Evolutionary conservation across 2,113 vertebrate genomes (phyloP).

Genomic region (Trematomus loennbergii): DNA sequence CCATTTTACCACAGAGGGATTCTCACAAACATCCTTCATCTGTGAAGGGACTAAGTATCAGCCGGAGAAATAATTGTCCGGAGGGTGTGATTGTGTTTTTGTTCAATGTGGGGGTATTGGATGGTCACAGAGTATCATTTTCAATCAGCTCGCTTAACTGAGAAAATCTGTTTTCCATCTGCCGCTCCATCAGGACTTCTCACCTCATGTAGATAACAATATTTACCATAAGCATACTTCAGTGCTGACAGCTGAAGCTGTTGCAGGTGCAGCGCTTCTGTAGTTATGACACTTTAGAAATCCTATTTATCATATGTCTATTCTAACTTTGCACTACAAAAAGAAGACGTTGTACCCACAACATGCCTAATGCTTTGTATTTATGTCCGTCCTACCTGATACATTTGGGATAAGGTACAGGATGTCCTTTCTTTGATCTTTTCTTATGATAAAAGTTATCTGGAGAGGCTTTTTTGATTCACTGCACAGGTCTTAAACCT

Average conservation of each 20-base stretch:
- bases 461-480: constrained; percentile 20
- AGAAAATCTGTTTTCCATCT: constrained; percentile 29
- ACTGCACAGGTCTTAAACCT: constrained; percentile 29
- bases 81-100: constrained; percentile 25
- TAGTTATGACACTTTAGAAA: neutral
- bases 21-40: constrained; percentile 11
- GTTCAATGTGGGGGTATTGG: constrained; percentile 29
- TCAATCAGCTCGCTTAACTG: constrained; percentile 27
- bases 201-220: constrained; percentile 22
- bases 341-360: neutral
- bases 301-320: neutral
- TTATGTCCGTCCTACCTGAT: neutral
- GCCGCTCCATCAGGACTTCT: constrained; percentile 7
- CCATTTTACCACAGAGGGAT: neutral
- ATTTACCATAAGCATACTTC: constrained; percentile 1
- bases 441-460: constrained; percentile 15
- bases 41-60: constrained; percentile 1
- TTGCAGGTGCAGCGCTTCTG: too few relatives aligned
- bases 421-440: constrained; percentile 13
- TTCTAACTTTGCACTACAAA: neutral
- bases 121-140: constrained; percentile 34
- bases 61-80: constrained; percentile 15
- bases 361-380: constrained; percentile 13
- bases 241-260: constrained; percentile 2
- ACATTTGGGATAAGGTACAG: constrained; percentile 5